These are phyloP conservation scores for Arge pagana DNA, from an alignment of 2,888 invertebrate species.

Conservation along the genomic window DNA sequence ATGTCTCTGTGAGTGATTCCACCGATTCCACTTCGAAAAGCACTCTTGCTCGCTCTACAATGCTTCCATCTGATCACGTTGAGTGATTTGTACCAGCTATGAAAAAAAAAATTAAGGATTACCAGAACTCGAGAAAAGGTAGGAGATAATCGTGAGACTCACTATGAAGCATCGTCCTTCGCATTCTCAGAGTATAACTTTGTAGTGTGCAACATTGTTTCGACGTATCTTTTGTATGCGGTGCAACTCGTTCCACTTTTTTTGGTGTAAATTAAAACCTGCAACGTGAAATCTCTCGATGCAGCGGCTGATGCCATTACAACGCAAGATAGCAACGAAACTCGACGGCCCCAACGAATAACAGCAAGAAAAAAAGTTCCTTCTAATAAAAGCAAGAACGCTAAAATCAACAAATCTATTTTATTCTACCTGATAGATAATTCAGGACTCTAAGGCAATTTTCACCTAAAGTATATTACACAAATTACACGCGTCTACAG, in stretches of 20 bases:
- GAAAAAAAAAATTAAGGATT: conserved; percentile 22
- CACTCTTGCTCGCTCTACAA: conserved; percentile 61
- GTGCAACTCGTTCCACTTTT: conserved; percentile 66
- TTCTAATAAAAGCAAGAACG: no score
- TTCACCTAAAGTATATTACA: no score
- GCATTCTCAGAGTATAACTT: conserved; percentile 73
- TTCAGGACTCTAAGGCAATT: no score
- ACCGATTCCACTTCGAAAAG: conserved; percentile 55
- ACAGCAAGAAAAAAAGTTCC: conserved; percentile 3
- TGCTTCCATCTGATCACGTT: conserved; percentile 69
- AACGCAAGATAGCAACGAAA: no score
- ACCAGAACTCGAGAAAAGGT: not conserved
- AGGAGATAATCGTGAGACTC: no score
- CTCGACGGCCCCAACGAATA: no score
- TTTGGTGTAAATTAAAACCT: conserved; percentile 67
- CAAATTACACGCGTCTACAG: no score
- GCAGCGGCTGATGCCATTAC: no score
- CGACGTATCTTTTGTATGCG: conserved; percentile 76
- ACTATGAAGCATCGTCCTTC: conserved; percentile 37
- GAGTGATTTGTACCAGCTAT: conserved; percentile 71
- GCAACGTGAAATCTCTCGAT: no score
- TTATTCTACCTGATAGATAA: no score
- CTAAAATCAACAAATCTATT: no score
- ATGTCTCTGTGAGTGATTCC: conserved; percentile 79
- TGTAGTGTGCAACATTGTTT: conserved; percentile 74